These are phyloP conservation scores for Caiman crocodilus DNA, from an alignment of 2,797 vertebrate species.

Conservation along the genomic window DNA sequence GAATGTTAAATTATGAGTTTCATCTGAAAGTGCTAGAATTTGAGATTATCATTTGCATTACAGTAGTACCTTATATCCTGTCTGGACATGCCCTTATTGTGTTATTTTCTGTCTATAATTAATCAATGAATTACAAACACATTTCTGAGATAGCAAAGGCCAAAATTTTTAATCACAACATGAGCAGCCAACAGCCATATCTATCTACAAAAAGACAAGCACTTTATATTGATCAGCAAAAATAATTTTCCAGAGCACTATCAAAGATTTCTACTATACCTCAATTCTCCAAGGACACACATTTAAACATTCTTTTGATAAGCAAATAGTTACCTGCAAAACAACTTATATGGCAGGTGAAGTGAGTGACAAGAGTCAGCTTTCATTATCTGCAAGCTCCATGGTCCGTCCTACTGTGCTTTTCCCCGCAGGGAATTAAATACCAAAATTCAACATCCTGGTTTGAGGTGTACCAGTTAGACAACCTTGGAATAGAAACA, in stretches of 20 bases:
- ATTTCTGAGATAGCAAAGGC: not conserved
- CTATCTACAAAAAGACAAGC: not conserved
- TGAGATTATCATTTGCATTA: constrained; percentile 21
- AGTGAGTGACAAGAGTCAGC: not conserved
- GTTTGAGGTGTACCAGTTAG: not conserved
- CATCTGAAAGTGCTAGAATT: not conserved
- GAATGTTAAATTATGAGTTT: not conserved
- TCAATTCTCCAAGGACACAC: not conserved
- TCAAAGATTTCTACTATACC: not conserved
- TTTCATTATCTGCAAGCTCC: not conserved
- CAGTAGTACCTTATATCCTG: not conserved
- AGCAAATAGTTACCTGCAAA: not conserved
- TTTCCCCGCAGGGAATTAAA: not conserved
- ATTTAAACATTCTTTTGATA: not conserved
- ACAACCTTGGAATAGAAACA: not conserved
- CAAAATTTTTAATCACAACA: not conserved
- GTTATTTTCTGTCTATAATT: not conserved
- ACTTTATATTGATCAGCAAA: not conserved
- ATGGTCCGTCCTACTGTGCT: not conserved
- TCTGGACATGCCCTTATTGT: not conserved
- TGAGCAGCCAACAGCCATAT: not conserved
- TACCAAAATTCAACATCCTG: not conserved
- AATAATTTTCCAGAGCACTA: not conserved
- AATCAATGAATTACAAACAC: not conserved
- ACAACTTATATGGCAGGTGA: not conserved